phyloP scores from a whole-genome alignment of 2,113 vertebrate species.

The Rhinogobius similis region DNA sequence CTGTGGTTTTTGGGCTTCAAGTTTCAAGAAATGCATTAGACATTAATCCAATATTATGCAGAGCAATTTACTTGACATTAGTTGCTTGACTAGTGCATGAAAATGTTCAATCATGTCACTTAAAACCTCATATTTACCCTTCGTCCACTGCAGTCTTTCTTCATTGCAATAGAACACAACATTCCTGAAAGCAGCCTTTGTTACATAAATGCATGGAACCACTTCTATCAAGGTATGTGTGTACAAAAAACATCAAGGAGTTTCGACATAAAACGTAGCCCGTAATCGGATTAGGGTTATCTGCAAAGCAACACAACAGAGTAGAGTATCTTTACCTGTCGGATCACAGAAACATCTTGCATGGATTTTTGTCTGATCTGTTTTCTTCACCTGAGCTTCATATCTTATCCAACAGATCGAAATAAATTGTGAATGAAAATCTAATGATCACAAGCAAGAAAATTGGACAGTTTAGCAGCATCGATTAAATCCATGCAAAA shows the following conservation, averaged over 20 bases:
- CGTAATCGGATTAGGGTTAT: background rate
- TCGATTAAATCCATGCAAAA: conserved; percentile 3
- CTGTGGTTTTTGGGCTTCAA: too few relatives aligned
- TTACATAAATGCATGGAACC: background rate
- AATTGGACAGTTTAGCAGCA: conserved; percentile 11
- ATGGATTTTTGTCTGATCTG: background rate
- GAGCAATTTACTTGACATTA: too few relatives aligned
- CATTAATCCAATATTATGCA: too few relatives aligned
- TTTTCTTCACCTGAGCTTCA: background rate
- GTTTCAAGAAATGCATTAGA: too few relatives aligned
- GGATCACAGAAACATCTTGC: background rate
- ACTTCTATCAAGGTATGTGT: background rate
- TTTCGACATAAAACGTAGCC: background rate
- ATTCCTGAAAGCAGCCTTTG: background rate
- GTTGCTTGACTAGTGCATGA: too few relatives aligned
- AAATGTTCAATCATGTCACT: too few relatives aligned
- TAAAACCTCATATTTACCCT: background rate
- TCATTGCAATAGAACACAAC: background rate
- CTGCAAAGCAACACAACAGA: conserved; percentile 1
- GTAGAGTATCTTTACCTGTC: background rate
- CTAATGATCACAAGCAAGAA: conserved; percentile 16
- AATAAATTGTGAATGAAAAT: conserved; percentile 5
- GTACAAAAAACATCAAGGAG: conserved; percentile 3
- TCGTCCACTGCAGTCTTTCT: background rate
- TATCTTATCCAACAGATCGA: background rate